Evolutionary conservation across 2,113 vertebrate species (phyloP), one percentile per base, ranked within the genome.

Genomic region (Gymnarchus niloticus): DNA sequence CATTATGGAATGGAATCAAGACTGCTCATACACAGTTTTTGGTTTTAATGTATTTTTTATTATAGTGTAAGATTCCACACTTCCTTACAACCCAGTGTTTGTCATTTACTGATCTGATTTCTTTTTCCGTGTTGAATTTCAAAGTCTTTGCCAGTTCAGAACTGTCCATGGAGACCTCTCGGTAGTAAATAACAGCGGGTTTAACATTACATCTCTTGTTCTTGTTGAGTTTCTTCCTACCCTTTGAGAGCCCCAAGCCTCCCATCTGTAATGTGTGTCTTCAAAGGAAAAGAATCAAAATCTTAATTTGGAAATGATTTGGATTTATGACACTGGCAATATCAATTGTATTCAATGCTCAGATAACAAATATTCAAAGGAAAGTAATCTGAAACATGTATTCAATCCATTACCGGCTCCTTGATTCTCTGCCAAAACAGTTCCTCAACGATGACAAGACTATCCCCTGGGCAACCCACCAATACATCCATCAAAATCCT

Each of bases 321-420:
- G 65, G 33, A 73, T 73, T 73, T 41, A 73, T 73, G 65, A 17
- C 12, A 41, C 41, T 73, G 65, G 65, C 41, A 33, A 73, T 33
- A 73, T 41, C 65, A 73, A 73, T 73, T 73, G 65, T 73, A 73
- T 73, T 73, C 41, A 33, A 37, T 73, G 65, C 65, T 33, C 41
- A 33, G 14, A 73, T 73, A 73, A 73, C 33, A 37, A 73, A 73
- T 73, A 14, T 73, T 73, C 65, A 73, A 73, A 37, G 65, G 65
- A 33, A 33, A 41, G 12, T 73, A 73, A 37, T 73, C 65, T 73
- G 65, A 73, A 73, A 73, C 65, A 73, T 17, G 33, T 33, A 73
- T 33, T n/a, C 65, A 73, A 73, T 73, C 33, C 33, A 73, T 73
- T 73, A 73, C 33, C 19, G 28, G 28, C 33, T 73, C 65, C 28